phyloP scores from a whole-genome alignment of 2,113 vertebrate genomes.

The Platanista minor region DNA sequence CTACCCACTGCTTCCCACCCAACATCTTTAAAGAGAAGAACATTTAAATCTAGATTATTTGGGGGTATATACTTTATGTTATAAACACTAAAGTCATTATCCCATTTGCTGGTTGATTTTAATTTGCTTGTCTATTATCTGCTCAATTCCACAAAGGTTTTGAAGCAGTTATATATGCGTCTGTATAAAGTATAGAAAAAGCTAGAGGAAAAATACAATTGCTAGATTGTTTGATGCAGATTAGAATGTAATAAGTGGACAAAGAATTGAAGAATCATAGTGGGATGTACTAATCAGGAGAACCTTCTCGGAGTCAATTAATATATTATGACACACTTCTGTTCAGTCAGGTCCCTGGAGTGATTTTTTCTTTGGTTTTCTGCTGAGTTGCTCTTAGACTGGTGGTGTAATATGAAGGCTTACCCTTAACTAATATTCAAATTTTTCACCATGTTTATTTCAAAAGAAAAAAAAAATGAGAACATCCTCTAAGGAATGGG shows the following conservation, averaged over 20 bases:
- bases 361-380: conserved; percentile 20
- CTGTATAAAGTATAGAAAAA: not conserved
- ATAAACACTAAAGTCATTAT: not conserved
- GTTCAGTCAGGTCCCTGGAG: not conserved
- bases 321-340: not conserved
- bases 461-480: not conserved
- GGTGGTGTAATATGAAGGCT: not conserved
- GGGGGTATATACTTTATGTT: not conserved
- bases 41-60: conserved; percentile 37
- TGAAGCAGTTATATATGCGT: not conserved
- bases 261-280: not conserved
- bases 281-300: not conserved
- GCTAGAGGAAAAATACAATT: not conserved
- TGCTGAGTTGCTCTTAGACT: not conserved
- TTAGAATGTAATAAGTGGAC: not conserved
- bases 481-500: not conserved
- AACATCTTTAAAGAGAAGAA: not conserved
- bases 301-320: not conserved
- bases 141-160: not conserved
- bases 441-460: conserved; percentile 7
- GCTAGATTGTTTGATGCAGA: not conserved
- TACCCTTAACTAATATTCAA: not conserved
- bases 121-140: not conserved
- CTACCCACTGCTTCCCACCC: not conserved
- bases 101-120: conserved; percentile 1